phyloP scores from a whole-genome alignment of 2,797 vertebrate species.

The Gymnothorax javanicus region DNA sequence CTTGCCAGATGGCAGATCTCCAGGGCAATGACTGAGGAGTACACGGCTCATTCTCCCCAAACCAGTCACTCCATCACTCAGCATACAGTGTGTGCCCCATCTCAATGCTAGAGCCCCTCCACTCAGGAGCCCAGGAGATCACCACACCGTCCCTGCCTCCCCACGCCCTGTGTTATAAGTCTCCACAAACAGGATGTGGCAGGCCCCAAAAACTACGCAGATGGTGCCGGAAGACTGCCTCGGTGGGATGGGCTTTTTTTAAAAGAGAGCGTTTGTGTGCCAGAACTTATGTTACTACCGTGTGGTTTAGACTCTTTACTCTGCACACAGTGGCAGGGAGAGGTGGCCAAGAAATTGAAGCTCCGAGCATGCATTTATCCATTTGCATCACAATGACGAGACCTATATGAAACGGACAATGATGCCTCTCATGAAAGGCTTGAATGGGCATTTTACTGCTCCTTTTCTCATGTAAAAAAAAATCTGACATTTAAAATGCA shows the following conservation, averaged over 20 bases:
- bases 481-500: background rate
- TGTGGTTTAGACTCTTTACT: background rate
- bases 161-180: background rate
- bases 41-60: background rate
- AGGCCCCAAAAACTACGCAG: background rate
- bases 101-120: background rate
- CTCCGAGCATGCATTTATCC: background rate
- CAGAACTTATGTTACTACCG: background rate
- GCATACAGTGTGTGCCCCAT: background rate
- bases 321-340: background rate
- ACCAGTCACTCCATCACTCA: background rate
- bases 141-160: background rate
- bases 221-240: constrained; percentile 2
- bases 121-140: background rate
- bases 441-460: background rate
- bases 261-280: background rate
- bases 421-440: background rate
- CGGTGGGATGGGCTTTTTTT: background rate
- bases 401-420: background rate
- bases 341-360: background rate
- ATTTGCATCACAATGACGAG: background rate
- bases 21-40: background rate
- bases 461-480: too few species aligned
- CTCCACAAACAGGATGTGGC: background rate
- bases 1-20: background rate